Evolutionary conservation across 2,888 invertebrate species (phyloP), one percentile per base, ranked within the genome.

Genomic region (Cosmia trapezina): DNA sequence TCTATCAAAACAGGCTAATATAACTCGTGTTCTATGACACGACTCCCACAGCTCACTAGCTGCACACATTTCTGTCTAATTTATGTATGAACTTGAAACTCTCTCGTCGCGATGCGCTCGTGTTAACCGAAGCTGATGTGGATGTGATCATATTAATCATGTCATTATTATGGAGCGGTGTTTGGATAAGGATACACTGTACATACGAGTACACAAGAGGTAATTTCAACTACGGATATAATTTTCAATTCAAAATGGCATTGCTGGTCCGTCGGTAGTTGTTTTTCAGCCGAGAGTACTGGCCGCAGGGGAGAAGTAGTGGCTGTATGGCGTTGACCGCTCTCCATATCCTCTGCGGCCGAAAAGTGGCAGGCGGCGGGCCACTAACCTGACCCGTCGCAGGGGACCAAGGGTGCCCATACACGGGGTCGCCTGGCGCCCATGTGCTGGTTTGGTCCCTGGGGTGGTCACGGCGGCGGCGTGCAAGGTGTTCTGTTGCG

Each of bases 21-120:
- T 63, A 33, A 33, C 33, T 37, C 33, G 28, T 17, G n/a, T 33
- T 67, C 57, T 37, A 49, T 28, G 22, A 37, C 45, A 51, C 17
- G n/a, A 6, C 5, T 67, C 37, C 45, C 45, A 59, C 45, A 60
- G 76, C 76, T 68, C 53, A 53, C 69, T 43, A 76, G 41, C 53
- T 60, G n/a, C 17, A 45, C 17, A 17, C 37, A 3, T 2, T 51
- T n/a, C 7, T 33, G 12, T 33, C 4, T 76, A 76, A 74, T 60
- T 74, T 76, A 74, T 74, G 76, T 60, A 76, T 62, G 70, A 75
- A 70, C 62, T 76, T 73, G 72, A 62, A 71, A 49, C 72, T 76
- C 33, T 49, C 28, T 37, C 70, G 53, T 14, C 59, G 53, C 43
- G 62, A 70, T 76, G 70, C 76, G 75, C 61, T 57, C 54, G 17